Evolutionary conservation across 2,888 invertebrate genomes (phyloP), one percentile per base, ranked within the genome.

Genomic region (Tolmerus cingulatus): DNA sequence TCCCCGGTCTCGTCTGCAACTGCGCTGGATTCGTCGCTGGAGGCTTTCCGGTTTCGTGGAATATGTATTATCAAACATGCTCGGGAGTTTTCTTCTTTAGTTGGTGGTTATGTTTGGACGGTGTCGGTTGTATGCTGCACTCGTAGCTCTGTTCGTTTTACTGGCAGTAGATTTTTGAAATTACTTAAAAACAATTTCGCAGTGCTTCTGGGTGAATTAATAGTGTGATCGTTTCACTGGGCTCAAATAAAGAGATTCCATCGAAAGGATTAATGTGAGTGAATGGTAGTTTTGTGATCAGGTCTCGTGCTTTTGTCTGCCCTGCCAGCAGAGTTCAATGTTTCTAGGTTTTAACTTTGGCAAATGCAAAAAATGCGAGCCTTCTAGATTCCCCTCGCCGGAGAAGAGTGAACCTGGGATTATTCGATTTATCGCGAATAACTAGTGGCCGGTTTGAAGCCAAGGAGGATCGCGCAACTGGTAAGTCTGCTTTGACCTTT

Each of bases 401-500:
- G 16, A 76, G 19, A 40, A 43, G 51, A 79, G 79, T 51, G 46
- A 51, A 79, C 51, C 79, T 30, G 79, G 79, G 79, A 79, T 79
- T 79, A 79, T 79, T 78, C 51, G 79, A 46, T 46, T 46, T 51
- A 23, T 51, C 43, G 51, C 46, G 43, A 51, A 19, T 43, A 43
- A 4, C 27, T 78, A 23, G 78, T 43, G 30, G 51, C 79, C 66
- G 66, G 66, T 66, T 66, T 46, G 79, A 79, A 79, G 79, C 51
- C 79, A 79, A 79, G 14, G 30, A 79, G 79, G 51, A 51, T 79
- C 51, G 19, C 16, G 51, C 51, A 23, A 79, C 27, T 51, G 79
- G 79, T 79, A 79, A 79, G 79, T 79, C 79, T 79, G 79, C 27
- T 51, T 79, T 79, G 51, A 79, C 46, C 79, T 79, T 79, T 79